A percentile compares a stretch with the other conserved stretches of the same genome.
These are phyloP conservation scores for Saccostrea echinata DNA, from an alignment of 1,140 invertebrate genomes.

Conservation along the genomic window DNA sequence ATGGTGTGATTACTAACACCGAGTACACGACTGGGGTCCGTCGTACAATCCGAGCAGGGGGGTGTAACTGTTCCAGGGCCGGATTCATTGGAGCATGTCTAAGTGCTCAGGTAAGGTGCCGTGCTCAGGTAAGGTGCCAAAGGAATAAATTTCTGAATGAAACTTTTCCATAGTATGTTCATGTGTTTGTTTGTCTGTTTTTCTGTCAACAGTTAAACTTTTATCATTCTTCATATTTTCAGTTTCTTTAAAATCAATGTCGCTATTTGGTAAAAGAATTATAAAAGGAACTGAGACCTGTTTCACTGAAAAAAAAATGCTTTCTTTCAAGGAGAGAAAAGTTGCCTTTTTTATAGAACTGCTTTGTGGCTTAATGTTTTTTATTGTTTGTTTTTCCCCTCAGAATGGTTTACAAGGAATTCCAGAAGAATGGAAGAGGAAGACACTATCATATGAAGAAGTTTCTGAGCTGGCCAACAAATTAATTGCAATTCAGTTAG, in stretches of 20 bases:
- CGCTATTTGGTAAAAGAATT: too few species aligned
- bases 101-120: conserved; percentile 69
- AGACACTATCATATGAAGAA: conserved; percentile 66
- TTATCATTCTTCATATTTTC: too few species aligned
- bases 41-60: conserved; percentile 72
- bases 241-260: too few species aligned
- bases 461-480: conserved; percentile 61
- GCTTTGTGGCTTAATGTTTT: not conserved
- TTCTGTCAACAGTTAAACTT: too few species aligned
- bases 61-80: conserved; percentile 71
- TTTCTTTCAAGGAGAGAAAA: too few species aligned
- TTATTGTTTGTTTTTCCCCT: conserved; percentile 35
- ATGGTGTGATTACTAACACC: conserved; percentile 66
- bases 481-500: conserved; percentile 44
- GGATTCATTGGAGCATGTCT: conserved; percentile 75
- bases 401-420: conserved; percentile 69
- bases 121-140: too few species aligned
- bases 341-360: not conserved
- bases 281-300: too few species aligned
- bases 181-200: too few species aligned
- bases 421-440: conserved; percentile 68
- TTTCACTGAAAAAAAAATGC: too few species aligned
- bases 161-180: too few species aligned
- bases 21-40: conserved; percentile 65
- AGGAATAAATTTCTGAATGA: too few species aligned